Base-by-base conservation (phyloP, 1,140 invertebrate genomes). In the Centruroides vittatus region DNA sequence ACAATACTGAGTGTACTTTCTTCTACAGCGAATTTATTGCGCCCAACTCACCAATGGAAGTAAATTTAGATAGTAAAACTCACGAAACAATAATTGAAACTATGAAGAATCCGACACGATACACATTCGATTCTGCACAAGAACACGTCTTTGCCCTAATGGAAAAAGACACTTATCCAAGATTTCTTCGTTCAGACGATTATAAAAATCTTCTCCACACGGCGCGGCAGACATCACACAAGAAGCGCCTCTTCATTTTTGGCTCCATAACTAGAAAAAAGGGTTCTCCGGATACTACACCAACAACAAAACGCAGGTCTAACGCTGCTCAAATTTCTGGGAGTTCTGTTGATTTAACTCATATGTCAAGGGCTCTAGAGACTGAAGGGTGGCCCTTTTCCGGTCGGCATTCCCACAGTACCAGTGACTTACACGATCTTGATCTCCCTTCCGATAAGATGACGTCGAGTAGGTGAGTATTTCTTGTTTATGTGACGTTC, bases 81-180 rank as follows among this genome's bases (percentile, higher is more conserved):
- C 89, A 94, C 80, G 93, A 98, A 70, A 81, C 81, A 69, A 91
- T 94, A 34, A 81, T 90, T 65, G 83, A 86, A 67, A 88, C 89
- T 67, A 81, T 96, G 74, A 88, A 86, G 69, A 82, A 79, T 65
- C 86, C 88, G 9, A 88, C 82, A 46, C 82, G 93, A 60, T 75
- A 72, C 74, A 90, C 90, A 48, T 93, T 95, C 69, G 92, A 96
- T 73, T 81, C 86, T 55, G 93, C 94, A 6, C 90, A 95, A 55
- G 89, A 95, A 70, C 94, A 98, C 74, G 93, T 98, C 41, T 98
- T 95, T 75, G 85, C 86, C n/a, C 77, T 98, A 67, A 83, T 99
- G 73, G 95, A 97, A 74, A 98, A 98, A 78, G 94, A 99, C 77
- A 97, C 93, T 74, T 98, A 99, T 76, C 91, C 93, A 35, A 82